Percentiles rank a stretch among this genome's conserved stretches.
These are phyloP conservation scores for Willowsia nigromaculata DNA, from an alignment of 2,888 invertebrate genomes.

Conservation along the genomic window DNA sequence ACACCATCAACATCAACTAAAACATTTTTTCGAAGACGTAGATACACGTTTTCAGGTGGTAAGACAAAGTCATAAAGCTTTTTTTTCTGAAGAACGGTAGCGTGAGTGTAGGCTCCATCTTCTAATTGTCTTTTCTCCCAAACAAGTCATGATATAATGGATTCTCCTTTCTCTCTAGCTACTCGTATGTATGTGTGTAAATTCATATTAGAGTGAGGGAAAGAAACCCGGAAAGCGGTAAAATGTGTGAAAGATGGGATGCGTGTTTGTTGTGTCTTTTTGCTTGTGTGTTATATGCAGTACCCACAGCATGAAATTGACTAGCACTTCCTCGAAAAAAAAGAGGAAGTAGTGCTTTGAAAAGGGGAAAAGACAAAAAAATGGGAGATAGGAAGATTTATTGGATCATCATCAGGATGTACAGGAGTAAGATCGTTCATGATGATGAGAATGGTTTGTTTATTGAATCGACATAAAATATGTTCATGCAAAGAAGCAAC, in stretches of 20 bases:
- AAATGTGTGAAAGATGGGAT: neutral
- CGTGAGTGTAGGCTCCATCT: neutral
- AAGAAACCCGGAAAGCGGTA: neutral
- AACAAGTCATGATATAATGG: constrained; percentile 24
- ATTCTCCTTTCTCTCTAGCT: neutral
- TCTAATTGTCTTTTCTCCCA: constrained; percentile 38
- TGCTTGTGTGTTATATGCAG: neutral
- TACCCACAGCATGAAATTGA: constrained; percentile 10
- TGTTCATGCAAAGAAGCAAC: neutral
- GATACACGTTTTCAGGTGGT: neutral
- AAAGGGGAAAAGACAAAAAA: neutral
- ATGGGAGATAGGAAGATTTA: constrained; percentile 18
- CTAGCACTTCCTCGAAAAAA: neutral
- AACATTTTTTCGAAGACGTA: neutral
- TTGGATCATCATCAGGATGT: neutral
- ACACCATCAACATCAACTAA: neutral
- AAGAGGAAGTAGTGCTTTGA: neutral
- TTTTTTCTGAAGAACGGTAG: neutral
- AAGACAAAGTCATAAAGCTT: neutral
- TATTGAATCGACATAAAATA: neutral
- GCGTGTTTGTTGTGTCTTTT: constrained; percentile 10
- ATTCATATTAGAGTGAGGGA: constrained; percentile 15
- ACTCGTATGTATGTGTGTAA: neutral
- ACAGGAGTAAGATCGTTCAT: neutral
- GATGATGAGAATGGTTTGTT: neutral